phyloP scores from a whole-genome alignment of 2,888 invertebrate genomes.

The Ligdia adustata region DNA sequence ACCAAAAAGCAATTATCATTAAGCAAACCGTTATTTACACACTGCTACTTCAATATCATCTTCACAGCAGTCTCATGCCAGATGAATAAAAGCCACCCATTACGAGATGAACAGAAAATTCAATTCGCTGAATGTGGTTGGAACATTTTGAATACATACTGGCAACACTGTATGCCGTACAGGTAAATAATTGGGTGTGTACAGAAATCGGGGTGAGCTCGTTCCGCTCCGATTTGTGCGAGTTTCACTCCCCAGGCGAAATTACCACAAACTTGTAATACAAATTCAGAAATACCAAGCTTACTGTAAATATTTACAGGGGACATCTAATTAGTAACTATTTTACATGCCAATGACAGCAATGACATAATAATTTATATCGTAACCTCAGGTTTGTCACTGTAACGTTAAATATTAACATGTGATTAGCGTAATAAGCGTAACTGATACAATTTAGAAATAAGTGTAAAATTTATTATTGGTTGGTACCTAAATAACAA shows the following conservation, averaged over 20 bases:
- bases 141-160: conserved; percentile 57
- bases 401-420: too few relatives aligned
- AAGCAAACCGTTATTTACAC: too few relatives aligned
- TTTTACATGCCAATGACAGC: too few relatives aligned
- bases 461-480: too few relatives aligned
- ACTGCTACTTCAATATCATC: conserved; percentile 2
- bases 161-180: conserved; percentile 44
- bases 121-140: conserved; percentile 54
- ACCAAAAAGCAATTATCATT: too few relatives aligned
- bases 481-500: too few relatives aligned
- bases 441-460: too few relatives aligned
- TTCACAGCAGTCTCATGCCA: not conserved
- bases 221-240: conserved; percentile 38
- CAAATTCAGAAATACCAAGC: not conserved
- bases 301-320: conserved; percentile 2
- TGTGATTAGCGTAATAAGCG: too few relatives aligned
- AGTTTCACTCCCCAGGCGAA: conserved; percentile 12
- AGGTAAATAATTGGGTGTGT: conserved; percentile 56
- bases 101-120: conserved; percentile 58
- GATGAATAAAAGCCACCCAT: conserved; percentile 51
- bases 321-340: not conserved
- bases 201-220: conserved; percentile 45
- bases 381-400: too few relatives aligned
- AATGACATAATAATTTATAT: not conserved
- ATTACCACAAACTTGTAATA: conserved; percentile 23